Conservation (phyloP, 2,888 invertebrate genomes). For the Cordilura impudica region DNA sequence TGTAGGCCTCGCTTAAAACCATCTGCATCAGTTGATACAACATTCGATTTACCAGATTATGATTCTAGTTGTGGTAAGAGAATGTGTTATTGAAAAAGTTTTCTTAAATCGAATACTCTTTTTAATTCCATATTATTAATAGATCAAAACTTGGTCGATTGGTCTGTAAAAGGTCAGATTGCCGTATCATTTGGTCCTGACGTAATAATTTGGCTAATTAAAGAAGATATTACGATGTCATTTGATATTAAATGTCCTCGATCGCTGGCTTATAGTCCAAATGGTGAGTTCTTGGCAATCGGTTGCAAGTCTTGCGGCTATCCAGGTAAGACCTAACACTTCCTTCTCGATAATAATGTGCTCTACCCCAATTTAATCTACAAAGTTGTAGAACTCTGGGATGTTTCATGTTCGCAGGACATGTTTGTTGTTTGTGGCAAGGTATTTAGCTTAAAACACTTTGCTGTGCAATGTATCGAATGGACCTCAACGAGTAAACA, state of each 20-base stretch:
- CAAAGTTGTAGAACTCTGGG: slow-evolving; percentile 74
- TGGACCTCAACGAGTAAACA: slow-evolving; percentile 70
- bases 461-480: slow-evolving; percentile 70
- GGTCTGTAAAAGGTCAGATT: slow-evolving; percentile 73
- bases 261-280: slow-evolving; percentile 72
- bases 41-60: slow-evolving; percentile 74
- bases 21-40: slow-evolving; percentile 70
- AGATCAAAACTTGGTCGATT: slow-evolving; percentile 74
- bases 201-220: slow-evolving; percentile 73
- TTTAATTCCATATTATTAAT: neutral
- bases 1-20: slow-evolving; percentile 73
- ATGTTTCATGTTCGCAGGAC: slow-evolving; percentile 64
- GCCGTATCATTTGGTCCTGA: slow-evolving; percentile 74
- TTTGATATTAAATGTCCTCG: slow-evolving; percentile 69
- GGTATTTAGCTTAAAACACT: slow-evolving; percentile 64
- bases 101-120: too few relatives aligned
- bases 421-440: slow-evolving; percentile 70
- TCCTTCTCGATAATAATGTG: neutral
- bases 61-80: slow-evolving; percentile 66
- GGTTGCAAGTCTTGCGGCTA: slow-evolving; percentile 68
- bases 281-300: slow-evolving; percentile 73
- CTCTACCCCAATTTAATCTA: neutral
- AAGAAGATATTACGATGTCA: slow-evolving; percentile 70
- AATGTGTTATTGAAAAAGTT: too few relatives aligned
- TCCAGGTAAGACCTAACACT: slow-evolving; percentile 68